Base-by-base conservation (phyloP, 2,113 vertebrate species). In the Oncorhynchus kisutch region DNA sequence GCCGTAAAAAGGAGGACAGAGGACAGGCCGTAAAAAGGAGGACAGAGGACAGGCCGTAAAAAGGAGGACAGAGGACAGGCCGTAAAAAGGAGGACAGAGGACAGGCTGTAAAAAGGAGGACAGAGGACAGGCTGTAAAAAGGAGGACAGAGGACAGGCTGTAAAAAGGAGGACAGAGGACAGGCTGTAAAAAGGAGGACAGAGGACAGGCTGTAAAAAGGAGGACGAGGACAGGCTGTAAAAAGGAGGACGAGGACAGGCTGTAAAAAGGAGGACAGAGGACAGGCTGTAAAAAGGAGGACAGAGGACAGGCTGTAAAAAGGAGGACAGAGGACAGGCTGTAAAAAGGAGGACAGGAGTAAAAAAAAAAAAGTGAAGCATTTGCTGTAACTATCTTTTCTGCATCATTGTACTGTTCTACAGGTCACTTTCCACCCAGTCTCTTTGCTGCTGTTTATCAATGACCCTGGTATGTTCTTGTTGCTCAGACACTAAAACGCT, bases 371-470 rank as follows among this genome's bases (percentile, higher is more conserved):
- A 80, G 39, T 14, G 3, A 77, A 77, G 65, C 57, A 13, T 78
- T 71, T 34, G 72, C 57, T 66, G 73, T 72, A 9, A 81, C 80
- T 77, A 81, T 78, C 69, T 73, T 78, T 72, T 22, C 68, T 79
- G 73, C 57, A 77, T 82, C 83, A 79, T 12, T 78, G 88, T 81
- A 70, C 72, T 79, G 20, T 57, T 71, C 67, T 62, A 39, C 27
- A 60, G 74, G 22, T 25, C 70, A 14, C 65, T 80, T 45, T 34
- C 11, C 29, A 22, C 20, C 14, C 4, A 14, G 59, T 9, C 31
- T 18, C 29, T 65, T 45, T n/a, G 51, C 29, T 22, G 20, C 39
- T n/a, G 24, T 31, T 20, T 8, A 48, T 49, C 34, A 22, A 31
- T 9, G 2, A n/a, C 67, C 18, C 62, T 29, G 22, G 27, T 24